Evolutionary conservation across 2,113 vertebrate genomes (phyloP).

Genomic region (Ptyas mucosa): DNA sequence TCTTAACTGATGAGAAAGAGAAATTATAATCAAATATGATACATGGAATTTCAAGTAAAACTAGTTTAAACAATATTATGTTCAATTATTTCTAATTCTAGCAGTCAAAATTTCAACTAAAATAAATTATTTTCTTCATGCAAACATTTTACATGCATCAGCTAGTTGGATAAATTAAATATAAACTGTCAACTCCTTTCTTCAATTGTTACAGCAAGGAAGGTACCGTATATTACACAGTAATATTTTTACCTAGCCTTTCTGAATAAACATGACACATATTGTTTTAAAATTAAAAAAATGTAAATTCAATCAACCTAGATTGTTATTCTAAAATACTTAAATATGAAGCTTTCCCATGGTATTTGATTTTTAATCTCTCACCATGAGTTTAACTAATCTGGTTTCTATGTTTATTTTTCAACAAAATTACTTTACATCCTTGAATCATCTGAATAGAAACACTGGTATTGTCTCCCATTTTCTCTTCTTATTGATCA

Average conservation of each 20-base stretch:
- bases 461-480: neutral
- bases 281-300: neutral
- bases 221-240: neutral
- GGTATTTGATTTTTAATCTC: neutral
- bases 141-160: neutral
- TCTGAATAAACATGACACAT: neutral
- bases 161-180: neutral
- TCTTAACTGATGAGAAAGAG: neutral
- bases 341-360: neutral
- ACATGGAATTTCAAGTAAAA: neutral
- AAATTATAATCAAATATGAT: neutral
- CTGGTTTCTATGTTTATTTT: neutral
- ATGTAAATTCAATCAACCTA: neutral
- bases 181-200: neutral
- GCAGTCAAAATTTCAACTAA: neutral
- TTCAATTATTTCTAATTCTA: neutral
- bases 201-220: neutral
- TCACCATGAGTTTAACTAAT: neutral
- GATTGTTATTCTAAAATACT: neutral
- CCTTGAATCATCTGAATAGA: neutral
- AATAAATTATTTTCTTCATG: neutral
- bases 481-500: neutral
- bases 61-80: neutral
- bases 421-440: neutral
- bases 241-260: neutral